Evolutionary conservation across 2,797 vertebrate genomes (phyloP), one percentile per base, ranked within the genome.

Genomic region (Dallia pectoralis): DNA sequence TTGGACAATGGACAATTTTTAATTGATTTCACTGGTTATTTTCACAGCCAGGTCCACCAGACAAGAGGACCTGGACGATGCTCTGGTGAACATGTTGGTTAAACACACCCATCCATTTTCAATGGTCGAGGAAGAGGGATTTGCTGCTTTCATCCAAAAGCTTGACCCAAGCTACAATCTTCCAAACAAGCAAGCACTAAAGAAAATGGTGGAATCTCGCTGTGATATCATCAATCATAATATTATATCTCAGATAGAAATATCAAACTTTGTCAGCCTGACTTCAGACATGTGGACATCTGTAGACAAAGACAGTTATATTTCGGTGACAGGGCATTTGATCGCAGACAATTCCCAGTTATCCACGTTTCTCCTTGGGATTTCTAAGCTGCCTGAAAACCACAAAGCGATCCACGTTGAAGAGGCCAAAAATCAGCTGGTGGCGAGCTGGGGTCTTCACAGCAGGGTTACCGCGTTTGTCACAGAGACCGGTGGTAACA

Each of bases 281-380:
- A 63, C 70, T n/a, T 65, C 67, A 11, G 70, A 77, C 48, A 75
- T 75, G 63, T 79, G 75, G 69, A 77, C 36, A 4, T 70, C 44
- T 12, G 32, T 68, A 22, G 76, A 75, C 25, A 53, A 36, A 22
- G 18, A 67, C 32, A 68, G 64, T 9, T 68, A 67, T 22, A 36
- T 71, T 22, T 71, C 70, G 0, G 62, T 77, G 66, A 77, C 70
- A 9, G 72, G 75, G 16, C 71, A 77, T 53, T 49, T 73, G 30
- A 27, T 76, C 15, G 29, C 65, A 5, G 70, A 72, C 11, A 19
- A 63, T 15, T 30, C 33, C 65, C 65, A 49, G 59, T 67, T 77
- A 14, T 64, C n/a, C 44, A 73, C 75, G 22, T 63, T 61, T 18
- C 66, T 73, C 47, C 30, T 73, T 48, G 71, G 75, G 19, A 32